Conservation (phyloP, 2,113 vertebrate species). For the Xyrauchen texanus region DNA sequence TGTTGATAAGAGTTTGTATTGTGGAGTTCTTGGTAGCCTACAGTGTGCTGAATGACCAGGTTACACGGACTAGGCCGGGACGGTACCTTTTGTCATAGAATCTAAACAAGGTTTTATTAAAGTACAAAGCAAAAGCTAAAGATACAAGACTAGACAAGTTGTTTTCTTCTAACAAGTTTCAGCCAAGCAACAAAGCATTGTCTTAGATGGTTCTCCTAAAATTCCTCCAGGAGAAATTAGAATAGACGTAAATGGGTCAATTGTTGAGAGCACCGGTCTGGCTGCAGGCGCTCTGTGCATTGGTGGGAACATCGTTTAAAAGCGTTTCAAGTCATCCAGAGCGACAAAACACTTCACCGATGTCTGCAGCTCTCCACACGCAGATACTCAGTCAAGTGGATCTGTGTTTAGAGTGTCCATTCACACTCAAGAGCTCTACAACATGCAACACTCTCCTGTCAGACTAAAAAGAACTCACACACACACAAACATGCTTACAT, state of each 20-base stretch:
- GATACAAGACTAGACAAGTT: too few species aligned
- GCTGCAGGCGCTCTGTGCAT: too few species aligned
- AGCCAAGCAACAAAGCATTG: too few species aligned
- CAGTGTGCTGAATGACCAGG: conserved; percentile 33
- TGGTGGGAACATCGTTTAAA: neutral
- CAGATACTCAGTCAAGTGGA: conserved; percentile 59
- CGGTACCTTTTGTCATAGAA: conserved; percentile 7
- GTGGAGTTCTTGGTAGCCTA: neutral
- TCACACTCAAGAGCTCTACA: conserved; percentile 64
- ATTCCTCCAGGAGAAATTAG: too few species aligned
- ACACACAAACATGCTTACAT: neutral
- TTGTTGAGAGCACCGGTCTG: too few species aligned
- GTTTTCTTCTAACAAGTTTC: too few species aligned
- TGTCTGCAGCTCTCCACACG: too few species aligned
- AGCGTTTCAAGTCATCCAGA: conserved; percentile 10
- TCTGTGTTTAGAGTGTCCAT: conserved; percentile 50
- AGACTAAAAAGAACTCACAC: conserved; percentile 31
- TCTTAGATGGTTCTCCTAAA: too few species aligned
- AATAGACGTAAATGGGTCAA: too few species aligned
- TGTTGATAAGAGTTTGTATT: conserved; percentile 64
- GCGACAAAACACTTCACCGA: conserved; percentile 50
- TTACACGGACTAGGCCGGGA: neutral
- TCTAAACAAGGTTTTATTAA: neutral
- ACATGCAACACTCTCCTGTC: conserved; percentile 46
- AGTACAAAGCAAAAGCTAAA: too few species aligned